Evolutionary conservation across 2,888 invertebrate species (phyloP).

Genomic region (Odontomyia ornata): DNA sequence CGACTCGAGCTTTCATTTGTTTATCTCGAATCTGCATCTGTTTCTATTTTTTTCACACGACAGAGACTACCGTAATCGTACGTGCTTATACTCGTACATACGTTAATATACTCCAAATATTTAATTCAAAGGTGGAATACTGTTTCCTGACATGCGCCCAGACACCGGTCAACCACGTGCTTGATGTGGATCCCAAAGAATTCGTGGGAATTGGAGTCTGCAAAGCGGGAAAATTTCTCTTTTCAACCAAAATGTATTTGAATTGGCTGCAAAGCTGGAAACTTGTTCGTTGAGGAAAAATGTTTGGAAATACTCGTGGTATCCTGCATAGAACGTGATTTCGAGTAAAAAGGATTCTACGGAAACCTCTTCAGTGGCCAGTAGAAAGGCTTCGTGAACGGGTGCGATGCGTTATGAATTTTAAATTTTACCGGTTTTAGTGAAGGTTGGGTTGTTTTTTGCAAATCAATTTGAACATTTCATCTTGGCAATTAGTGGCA

Average conservation of each 20-base stretch:
- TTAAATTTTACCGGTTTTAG: slow-evolving; percentile 31
- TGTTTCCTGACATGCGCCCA: slow-evolving; percentile 21
- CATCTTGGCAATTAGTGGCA: too few relatives aligned
- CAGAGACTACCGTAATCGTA: background rate
- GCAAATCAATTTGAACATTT: too few relatives aligned
- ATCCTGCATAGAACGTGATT: background rate
- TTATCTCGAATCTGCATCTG: background rate
- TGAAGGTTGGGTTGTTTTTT: background rate
- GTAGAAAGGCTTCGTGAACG: slow-evolving; percentile 38
- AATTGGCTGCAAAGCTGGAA: slow-evolving; percentile 9
- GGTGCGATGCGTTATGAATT: slow-evolving; percentile 35
- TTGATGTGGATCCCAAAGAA: background rate
- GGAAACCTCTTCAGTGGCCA: slow-evolving; percentile 43
- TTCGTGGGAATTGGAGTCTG: background rate
- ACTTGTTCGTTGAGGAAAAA: background rate
- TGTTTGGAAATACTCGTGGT: slow-evolving; percentile 1
- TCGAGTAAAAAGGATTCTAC: slow-evolving; percentile 36
- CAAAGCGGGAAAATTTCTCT: too few relatives aligned
- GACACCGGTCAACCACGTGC: slow-evolving; percentile 28
- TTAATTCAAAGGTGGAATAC: too few relatives aligned
- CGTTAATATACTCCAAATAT: background rate
- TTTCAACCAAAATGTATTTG: background rate
- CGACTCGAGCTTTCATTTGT: background rate
- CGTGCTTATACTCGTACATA: background rate
- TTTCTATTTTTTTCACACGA: background rate